These are phyloP conservation scores for Menidia menidia DNA, from an alignment of 2,797 vertebrate genomes.

Conservation along the genomic window DNA sequence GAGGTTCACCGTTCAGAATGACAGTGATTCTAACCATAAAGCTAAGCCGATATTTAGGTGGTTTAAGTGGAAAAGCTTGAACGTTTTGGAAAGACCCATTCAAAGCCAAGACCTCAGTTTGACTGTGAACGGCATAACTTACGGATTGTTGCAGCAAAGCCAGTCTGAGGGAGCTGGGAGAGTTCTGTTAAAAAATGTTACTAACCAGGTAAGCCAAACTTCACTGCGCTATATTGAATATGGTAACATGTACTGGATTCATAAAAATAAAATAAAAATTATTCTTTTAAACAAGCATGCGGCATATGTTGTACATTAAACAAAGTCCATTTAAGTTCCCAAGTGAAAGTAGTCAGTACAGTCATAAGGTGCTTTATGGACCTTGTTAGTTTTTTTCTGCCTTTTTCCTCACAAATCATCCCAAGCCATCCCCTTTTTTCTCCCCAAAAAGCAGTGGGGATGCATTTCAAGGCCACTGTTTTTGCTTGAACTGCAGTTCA, in stretches of 20 bases:
- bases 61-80: background rate
- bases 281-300: too few relatives aligned
- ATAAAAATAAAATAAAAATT: too few relatives aligned
- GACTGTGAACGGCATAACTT: background rate
- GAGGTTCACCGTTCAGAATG: background rate
- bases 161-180: background rate
- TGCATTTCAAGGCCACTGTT: conserved; percentile 40
- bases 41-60: background rate
- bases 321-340: too few relatives aligned
- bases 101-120: background rate
- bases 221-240: background rate
- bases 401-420: conserved; percentile 1
- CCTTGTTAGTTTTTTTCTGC: background rate
- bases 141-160: background rate
- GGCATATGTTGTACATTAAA: too few relatives aligned
- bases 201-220: background rate
- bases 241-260: too few relatives aligned
- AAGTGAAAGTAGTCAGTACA: background rate
- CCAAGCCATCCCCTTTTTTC: conserved; percentile 25
- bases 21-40: background rate
- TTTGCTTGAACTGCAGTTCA: conserved; percentile 42
- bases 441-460: conserved; percentile 31
- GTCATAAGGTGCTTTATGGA: background rate
- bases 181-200: background rate
- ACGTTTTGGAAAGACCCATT: background rate